Evolutionary conservation across 2,113 vertebrate genomes (phyloP).

Genomic region (Phylloscopus whistleri): DNA sequence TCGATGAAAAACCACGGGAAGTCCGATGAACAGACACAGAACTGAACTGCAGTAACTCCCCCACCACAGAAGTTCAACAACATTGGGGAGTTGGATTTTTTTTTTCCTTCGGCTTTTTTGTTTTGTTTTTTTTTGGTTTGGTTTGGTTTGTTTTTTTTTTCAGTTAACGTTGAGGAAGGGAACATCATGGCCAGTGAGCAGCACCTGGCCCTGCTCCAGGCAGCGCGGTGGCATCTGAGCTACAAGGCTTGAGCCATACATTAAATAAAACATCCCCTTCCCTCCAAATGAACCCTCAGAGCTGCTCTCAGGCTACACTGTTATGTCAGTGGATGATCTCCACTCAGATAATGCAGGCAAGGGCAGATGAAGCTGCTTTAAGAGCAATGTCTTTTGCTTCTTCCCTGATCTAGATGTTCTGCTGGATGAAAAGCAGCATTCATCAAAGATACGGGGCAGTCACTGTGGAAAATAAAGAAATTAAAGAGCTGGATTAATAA

Average conservation of each 20-base stretch:
- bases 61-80: conserved; percentile 46
- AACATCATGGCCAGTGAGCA: conserved; percentile 9
- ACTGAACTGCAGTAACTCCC: conserved; percentile 40
- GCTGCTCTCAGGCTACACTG: background rate
- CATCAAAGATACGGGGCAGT: background rate
- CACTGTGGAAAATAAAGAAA: background rate
- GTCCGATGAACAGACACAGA: conserved; percentile 66
- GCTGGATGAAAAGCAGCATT: background rate
- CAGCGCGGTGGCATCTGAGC: background rate
- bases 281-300: background rate
- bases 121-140: background rate
- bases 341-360: background rate
- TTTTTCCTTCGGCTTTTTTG: background rate
- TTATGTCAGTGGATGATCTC: background rate
- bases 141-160: background rate
- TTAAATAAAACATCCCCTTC: background rate
- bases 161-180: conserved; percentile 35
- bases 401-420: background rate
- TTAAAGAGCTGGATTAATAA: background rate
- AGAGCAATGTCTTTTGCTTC: background rate
- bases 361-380: background rate
- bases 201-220: conserved; percentile 24
- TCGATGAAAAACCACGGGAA: conserved; percentile 76
- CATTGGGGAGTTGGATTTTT: background rate
- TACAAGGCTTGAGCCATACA: background rate